phyloP scores from a whole-genome alignment of 2,113 vertebrate species.

The Ceyx melanurus region DNA sequence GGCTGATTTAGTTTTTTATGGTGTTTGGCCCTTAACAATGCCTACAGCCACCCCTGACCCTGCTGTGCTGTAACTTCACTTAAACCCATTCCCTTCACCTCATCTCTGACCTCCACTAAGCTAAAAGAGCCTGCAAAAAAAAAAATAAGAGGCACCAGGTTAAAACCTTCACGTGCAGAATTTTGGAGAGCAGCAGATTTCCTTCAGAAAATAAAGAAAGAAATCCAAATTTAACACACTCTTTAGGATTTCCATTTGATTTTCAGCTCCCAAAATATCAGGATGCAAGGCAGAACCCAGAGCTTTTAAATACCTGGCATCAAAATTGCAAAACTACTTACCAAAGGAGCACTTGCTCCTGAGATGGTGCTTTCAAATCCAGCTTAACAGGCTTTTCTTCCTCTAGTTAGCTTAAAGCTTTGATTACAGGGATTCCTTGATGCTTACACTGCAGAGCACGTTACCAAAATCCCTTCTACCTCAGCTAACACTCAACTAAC shows the following conservation, averaged over 20 bases:
- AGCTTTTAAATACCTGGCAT: neutral
- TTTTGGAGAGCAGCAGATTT: neutral
- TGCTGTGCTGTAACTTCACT: neutral
- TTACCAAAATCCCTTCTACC: constrained; percentile 12
- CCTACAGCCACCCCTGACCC: neutral
- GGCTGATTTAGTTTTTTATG: neutral
- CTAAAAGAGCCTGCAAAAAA: neutral
- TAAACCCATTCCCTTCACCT: neutral
- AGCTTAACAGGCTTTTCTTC: constrained; percentile 48
- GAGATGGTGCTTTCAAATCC: constrained; percentile 23
- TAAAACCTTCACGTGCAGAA: neutral
- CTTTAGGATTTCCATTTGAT: neutral
- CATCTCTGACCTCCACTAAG: neutral
- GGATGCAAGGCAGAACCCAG: neutral
- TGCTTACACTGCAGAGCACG: neutral
- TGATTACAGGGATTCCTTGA: constrained; percentile 29
- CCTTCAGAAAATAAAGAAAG: neutral
- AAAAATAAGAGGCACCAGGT: neutral
- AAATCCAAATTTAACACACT: neutral
- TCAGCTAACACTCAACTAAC: neutral
- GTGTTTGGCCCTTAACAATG: neutral
- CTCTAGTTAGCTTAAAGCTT: constrained; percentile 24
- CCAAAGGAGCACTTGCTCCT: neutral
- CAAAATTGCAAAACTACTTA: neutral
- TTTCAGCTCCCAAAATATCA: neutral